Evolutionary conservation across 1,140 invertebrate species (phyloP).

Genomic region (Pristionchus pacificus): DNA sequence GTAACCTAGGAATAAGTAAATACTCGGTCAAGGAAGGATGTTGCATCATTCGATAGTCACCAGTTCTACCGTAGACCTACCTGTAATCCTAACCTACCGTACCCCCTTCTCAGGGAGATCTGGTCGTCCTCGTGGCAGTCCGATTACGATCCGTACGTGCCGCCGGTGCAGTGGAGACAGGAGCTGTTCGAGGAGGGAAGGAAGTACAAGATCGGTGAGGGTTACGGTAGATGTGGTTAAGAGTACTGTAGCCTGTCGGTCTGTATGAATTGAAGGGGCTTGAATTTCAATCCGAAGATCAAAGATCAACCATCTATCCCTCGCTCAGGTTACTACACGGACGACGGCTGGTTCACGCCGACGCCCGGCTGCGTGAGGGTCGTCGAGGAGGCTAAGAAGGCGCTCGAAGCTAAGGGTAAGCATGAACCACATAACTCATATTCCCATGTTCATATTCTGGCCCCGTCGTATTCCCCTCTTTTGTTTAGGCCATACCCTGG

Average conservation of each 20-base stretch:
- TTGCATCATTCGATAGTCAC: no score
- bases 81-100: no score
- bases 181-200: constrained; percentile 23
- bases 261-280: no score
- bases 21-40: no score
- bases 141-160: constrained; percentile 34
- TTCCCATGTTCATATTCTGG: no score
- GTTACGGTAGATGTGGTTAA: no score
- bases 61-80: no score
- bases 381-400: constrained; percentile 48
- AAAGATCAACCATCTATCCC: constrained; percentile 3
- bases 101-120: not conserved
- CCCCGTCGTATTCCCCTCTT: no score
- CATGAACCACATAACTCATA: no score
- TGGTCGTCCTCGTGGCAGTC: constrained; percentile 1
- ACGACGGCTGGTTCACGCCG: constrained; percentile 51
- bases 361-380: constrained; percentile 56
- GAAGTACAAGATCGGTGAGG: constrained; percentile 52
- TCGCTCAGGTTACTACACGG: constrained; percentile 52
- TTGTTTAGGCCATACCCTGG: no score
- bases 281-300: constrained; percentile 18
- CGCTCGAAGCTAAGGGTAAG: constrained; percentile 20
- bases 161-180: constrained; percentile 37
- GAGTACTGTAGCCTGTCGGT: no score
- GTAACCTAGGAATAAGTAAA: no score